Conservation (phyloP, 2,113 vertebrate species). For the Pseudorasbora parva region DNA sequence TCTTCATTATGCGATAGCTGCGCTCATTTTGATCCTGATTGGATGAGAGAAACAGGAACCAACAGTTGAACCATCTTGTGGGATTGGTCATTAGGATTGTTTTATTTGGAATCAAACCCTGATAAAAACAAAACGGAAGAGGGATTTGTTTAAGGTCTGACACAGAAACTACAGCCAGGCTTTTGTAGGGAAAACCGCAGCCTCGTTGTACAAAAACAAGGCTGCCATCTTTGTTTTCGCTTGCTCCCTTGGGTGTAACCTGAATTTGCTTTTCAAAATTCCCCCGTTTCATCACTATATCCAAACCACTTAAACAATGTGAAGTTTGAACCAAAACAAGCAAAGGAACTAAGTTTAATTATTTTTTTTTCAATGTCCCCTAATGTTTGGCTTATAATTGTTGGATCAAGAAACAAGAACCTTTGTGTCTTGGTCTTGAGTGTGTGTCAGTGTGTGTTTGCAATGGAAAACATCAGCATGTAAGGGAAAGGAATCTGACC, state of each 20-base stretch:
- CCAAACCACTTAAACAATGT: constrained; percentile 39
- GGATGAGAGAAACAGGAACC: constrained; percentile 39
- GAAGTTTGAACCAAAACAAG: constrained; percentile 43
- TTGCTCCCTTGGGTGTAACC: constrained; percentile 46
- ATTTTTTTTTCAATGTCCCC: constrained; percentile 24
- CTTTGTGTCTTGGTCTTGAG: neutral
- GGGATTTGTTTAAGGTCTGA: constrained; percentile 31
- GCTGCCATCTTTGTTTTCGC: constrained; percentile 36
- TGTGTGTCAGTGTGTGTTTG: constrained; percentile 22
- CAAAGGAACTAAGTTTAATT: constrained; percentile 28
- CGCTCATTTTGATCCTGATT: constrained; percentile 93
- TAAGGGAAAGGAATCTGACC: constrained; percentile 37
- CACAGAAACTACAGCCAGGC: constrained; percentile 31
- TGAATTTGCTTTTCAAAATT: constrained; percentile 47
- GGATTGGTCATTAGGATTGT: constrained; percentile 4
- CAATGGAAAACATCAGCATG: constrained; percentile 17
- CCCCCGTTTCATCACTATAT: constrained; percentile 31
- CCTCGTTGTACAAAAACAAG: constrained; percentile 31
- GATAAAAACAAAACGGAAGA: constrained; percentile 22
- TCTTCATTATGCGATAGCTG: constrained; percentile 95
- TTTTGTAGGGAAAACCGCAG: constrained; percentile 48
- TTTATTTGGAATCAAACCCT: constrained; percentile 28
- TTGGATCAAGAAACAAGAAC: constrained; percentile 20
- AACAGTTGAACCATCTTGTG: neutral
- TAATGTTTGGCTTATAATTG: constrained; percentile 43